Percentiles rank a stretch among this genome's conserved stretches.
Evolutionary conservation across 2,888 invertebrate species (phyloP).

Genomic region (Epistrophe grossulariae): DNA sequence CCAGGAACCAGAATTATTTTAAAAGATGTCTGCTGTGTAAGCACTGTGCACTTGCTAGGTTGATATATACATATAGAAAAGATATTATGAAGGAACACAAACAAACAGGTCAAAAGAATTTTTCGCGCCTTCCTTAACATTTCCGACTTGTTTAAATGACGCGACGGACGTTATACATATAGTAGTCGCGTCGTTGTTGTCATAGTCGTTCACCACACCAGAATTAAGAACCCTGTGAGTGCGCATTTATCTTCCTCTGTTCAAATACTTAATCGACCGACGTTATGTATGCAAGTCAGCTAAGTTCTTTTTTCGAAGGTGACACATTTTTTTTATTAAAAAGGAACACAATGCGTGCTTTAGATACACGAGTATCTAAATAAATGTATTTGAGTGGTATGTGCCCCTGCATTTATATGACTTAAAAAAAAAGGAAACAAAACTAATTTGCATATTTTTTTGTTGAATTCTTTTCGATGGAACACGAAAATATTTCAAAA

Average conservation of each 20-base stretch:
- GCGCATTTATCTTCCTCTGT: conserved; percentile 32
- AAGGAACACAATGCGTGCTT: conserved; percentile 10
- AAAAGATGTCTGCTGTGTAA: background rate
- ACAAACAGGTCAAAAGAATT: conserved; percentile 40
- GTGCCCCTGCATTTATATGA: background rate
- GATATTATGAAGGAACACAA: background rate
- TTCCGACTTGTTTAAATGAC: conserved; percentile 50
- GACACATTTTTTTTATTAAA: conserved; percentile 62
- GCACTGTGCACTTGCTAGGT: background rate
- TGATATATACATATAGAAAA: background rate
- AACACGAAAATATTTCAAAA: background rate
- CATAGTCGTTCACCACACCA: background rate
- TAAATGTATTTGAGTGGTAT: background rate
- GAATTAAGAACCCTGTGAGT: conserved; percentile 1
- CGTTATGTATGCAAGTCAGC: conserved; percentile 21
- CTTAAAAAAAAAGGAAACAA: background rate
- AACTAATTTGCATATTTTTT: background rate
- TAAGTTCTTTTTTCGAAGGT: conserved; percentile 29
- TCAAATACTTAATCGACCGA: background rate
- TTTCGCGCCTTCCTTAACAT: conserved; percentile 65
- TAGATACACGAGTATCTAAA: background rate
- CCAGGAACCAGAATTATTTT: conserved; percentile 44
- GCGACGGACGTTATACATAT: conserved; percentile 2
- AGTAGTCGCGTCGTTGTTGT: too few species aligned
- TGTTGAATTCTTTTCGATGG: too few species aligned